phyloP scores from a whole-genome alignment of 2,888 invertebrate genomes.

The Aleiodes testaceus region DNA sequence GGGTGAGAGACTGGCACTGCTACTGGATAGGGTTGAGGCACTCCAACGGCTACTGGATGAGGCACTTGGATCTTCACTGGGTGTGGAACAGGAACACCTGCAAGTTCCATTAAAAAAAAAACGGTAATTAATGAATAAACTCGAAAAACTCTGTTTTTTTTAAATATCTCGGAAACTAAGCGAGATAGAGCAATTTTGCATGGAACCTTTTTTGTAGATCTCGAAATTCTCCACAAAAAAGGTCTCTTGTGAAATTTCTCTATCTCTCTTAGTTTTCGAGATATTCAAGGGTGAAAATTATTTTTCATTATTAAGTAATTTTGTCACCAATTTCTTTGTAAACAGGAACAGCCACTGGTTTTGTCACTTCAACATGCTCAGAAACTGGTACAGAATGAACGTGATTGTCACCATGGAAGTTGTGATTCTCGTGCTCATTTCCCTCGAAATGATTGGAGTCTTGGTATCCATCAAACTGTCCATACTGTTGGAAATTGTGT shows the following conservation, averaged over 20 bases:
- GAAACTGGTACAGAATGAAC: slow-evolving; percentile 76
- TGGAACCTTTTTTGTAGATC: too few species aligned
- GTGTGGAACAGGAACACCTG: slow-evolving; percentile 77
- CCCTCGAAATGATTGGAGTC: slow-evolving; percentile 50
- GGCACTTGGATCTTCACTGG: slow-evolving; percentile 78
- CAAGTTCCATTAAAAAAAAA: background rate
- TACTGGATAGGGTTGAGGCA: slow-evolving; percentile 81
- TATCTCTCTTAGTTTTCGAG: too few species aligned
- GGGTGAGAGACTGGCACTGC: slow-evolving; percentile 81
- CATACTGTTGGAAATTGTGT: slow-evolving; percentile 42
- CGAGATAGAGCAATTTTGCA: too few species aligned
- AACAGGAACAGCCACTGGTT: slow-evolving; percentile 80
- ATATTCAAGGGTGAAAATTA: too few species aligned
- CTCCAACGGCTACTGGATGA: slow-evolving; percentile 76
- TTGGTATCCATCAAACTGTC: slow-evolving; percentile 42
- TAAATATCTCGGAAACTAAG: too few species aligned
- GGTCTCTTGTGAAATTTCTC: too few species aligned
- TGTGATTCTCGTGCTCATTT: slow-evolving; percentile 60
- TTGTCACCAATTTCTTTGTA: slow-evolving; percentile 78
- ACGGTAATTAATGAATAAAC: too few species aligned
- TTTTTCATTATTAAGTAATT: too few species aligned
- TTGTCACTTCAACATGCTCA: slow-evolving; percentile 81
- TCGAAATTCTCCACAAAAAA: too few species aligned
- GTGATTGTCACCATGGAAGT: slow-evolving; percentile 69
- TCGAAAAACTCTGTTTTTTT: too few species aligned